Conservation (phyloP, 2,888 invertebrate species). For the Heliconius cydno region DNA sequence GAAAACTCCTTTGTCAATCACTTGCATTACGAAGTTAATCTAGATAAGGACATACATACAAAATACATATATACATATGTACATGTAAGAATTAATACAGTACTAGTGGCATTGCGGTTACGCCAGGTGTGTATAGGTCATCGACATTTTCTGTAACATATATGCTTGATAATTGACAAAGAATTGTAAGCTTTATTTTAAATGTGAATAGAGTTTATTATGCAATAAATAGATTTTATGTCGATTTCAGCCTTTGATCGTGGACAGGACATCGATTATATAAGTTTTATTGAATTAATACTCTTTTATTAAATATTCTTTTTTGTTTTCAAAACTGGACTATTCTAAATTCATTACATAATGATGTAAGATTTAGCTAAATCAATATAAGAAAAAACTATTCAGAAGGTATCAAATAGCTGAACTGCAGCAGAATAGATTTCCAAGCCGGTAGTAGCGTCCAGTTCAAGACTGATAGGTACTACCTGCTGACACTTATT, state of each 20-base stretch:
- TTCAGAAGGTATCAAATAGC: neutral
- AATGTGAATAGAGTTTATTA: conserved; percentile 2
- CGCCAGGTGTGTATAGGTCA: conserved; percentile 56
- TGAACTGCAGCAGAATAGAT: neutral
- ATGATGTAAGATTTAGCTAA: no score
- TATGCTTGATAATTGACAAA: conserved; percentile 34
- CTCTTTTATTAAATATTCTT: neutral
- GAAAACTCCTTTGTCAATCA: neutral
- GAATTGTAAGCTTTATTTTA: conserved; percentile 34
- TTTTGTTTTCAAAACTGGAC: neutral
- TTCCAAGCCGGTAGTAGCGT: neutral
- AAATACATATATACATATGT: conserved; percentile 33
- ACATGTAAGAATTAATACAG: conserved; percentile 42
- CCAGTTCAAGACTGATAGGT: neutral
- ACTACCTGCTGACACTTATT: neutral
- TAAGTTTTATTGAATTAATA: conserved; percentile 41
- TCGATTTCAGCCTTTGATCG: conserved; percentile 25
- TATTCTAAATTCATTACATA: neutral
- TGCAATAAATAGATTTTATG: neutral
- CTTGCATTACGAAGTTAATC: conserved; percentile 35
- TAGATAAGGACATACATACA: conserved; percentile 32
- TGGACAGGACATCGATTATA: conserved; percentile 44
- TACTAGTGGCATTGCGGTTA: conserved; percentile 55
- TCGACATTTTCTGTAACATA: conserved; percentile 55
- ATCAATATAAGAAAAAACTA: neutral